Conservation (phyloP, 2,113 vertebrate genomes). For the human (Homo sapiens) region GRCh38 chr20:15467501-15468000, state of each 20-base stretch:
- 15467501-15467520: not conserved
- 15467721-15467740: not conserved
- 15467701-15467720: constrained; percentile 34
- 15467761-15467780: constrained; percentile 52
- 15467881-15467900: not conserved
- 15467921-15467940: not conserved
- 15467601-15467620: constrained; percentile 18
- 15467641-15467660: constrained; percentile 4
- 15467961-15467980: not conserved
- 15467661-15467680: constrained; percentile 53
- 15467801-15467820: not conserved
- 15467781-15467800: not conserved
- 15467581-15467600: not conserved
- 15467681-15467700: constrained; percentile 47
- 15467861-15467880: not conserved
- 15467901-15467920: not conserved
- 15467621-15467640: not conserved
- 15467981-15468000: not conserved
- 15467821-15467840: not conserved
- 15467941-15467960: not conserved
- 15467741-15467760: constrained; percentile 25
- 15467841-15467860: not conserved
- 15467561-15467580: not conserved
- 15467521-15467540: not conserved
- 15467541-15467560: not conserved